Base-by-base conservation (phyloP, 2,113 vertebrate species). In the Tragulus kanchil region DNA sequence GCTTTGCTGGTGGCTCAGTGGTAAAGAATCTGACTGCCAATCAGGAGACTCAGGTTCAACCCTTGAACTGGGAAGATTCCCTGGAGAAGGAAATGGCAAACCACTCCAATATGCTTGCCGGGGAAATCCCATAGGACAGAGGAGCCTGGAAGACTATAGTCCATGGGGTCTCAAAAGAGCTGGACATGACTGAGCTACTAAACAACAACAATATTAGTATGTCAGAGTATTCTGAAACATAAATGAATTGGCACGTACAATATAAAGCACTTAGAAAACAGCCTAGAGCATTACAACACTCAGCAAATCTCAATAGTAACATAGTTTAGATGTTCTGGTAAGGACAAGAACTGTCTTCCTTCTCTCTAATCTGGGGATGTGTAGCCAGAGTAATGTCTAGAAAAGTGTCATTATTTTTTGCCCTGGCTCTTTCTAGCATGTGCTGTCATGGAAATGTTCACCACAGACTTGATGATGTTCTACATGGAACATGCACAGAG, bases 171-270 rank as follows among this genome's bases (percentile, higher is more conserved):
- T 19, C 42, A 73, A 73, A 73, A 73, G 19, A 73, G 21, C 25
- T 73, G 21, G 45, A 73, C 3, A 45, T 3, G 6, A 73, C 19
- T 25, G 69, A 45, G 42, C 42, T 36, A 45, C 25, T 73, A 45
- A 73, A 45, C 36, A 73, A 73, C 42, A 45, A 73, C 11, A 45
- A 7, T 45, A 25, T 17, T 36, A 84, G 42, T 62, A 94, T 62
- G 26, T 90, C 75, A 94, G 93, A 94, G 23, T 67, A 3, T 75
- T 92, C 25, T 79, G 23, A 96, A 92, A 89, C 69, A 48, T 58
- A 78, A 92, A 89, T 85, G 36, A 23, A 23, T 31, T 77, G 12
- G 31, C 31, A 77, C n/a, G 31, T 78, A 31, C 28, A 81, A 83
- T 65, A 25, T 21, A 85, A 77, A 50, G 14, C 48, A 95, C 58